Base-by-base conservation (phyloP, 2,888 invertebrate species). In the Drosophila neoperkinsi region DNA sequence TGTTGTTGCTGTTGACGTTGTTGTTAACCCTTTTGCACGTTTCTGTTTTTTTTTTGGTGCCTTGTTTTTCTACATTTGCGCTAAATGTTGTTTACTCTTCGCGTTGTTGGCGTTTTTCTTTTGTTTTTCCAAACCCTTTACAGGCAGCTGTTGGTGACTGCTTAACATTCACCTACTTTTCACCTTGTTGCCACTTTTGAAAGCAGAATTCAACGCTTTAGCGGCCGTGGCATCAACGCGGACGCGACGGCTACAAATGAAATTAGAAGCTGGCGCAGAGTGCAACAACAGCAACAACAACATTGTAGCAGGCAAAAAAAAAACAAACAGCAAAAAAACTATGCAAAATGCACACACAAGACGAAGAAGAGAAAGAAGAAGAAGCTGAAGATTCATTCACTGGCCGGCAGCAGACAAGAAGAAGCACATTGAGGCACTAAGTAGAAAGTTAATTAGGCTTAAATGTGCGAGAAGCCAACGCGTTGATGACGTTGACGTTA, bases 391-490 rank as follows among this genome's bases (percentile, higher is more conserved):
- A 84, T 84, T 78, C 73, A 74, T 71, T 77, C 51, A 62, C 53
- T 56, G 38, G 28, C 38, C 38, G 41, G n/a, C 38, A 56, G 13
- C 56, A 56, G 13, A 30, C 33, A 60, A 57, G 55, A 59, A 77
- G 28, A 56, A 74, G n/a, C 34, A 25, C 73, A 81, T 75, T 77
- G 74, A 80, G 59, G 71, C 81, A 66, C 88, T 90, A 88, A 90
- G 86, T 90, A 90, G 90, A 90, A 90, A 90, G 88, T 90, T 90
- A 90, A 90, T 90, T 90, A 90, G 90, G 91, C 91, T 91, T 91
- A 88, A 91, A 88, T 83, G 86, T 77, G 85, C 78, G 67, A 82
- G 82, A 71, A 63, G 77, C 67, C 61, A 33, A 55, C 43, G 51
- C 25, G 30, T n/a, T 46, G 31, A 43, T 25, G 46, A 46, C 46